Evolutionary conservation across 1,140 invertebrate species (phyloP).

Genomic region (Diorhabda carinulata): DNA sequence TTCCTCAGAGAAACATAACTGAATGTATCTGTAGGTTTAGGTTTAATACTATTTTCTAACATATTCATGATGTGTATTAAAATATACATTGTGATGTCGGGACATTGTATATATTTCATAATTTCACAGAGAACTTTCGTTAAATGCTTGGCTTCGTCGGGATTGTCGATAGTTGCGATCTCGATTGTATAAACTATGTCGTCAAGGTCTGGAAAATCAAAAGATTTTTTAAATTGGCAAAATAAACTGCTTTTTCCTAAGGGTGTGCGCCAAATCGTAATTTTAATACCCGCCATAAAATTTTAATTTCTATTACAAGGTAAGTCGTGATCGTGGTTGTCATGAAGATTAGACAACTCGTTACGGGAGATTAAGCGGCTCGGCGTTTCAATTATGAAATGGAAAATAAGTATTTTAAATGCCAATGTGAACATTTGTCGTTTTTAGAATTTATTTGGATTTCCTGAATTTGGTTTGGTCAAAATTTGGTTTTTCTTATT

Average conservation of each 20-base stretch:
- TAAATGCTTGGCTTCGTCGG: constrained; percentile 29
- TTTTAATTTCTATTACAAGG: too few species aligned
- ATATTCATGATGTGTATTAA: constrained; percentile 50
- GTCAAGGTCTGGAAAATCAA: constrained; percentile 7
- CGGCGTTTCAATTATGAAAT: not conserved
- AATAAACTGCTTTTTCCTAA: too few species aligned
- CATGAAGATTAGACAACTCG: too few species aligned
- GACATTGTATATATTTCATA: constrained; percentile 50
- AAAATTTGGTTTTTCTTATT: too few species aligned
- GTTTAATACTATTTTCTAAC: constrained; percentile 48
- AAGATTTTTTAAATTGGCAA: not conserved
- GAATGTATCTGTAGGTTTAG: constrained; percentile 27
- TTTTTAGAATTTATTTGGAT: too few species aligned
- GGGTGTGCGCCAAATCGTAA: too few species aligned
- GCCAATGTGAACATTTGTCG: too few species aligned
- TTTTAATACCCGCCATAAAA: too few species aligned
- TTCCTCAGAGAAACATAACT: constrained; percentile 33
- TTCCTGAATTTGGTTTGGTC: too few species aligned
- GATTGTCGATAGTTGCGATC: constrained; percentile 7
- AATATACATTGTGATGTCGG: constrained; percentile 44
- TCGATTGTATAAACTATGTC: constrained; percentile 7
- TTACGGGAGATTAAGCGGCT: too few species aligned
- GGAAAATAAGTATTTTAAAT: not conserved
- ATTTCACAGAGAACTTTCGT: constrained; percentile 51
- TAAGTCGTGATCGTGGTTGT: too few species aligned